A percentile compares a stretch with the other conserved stretches of the same genome.
These are phyloP conservation scores for Gambelia wislizenii DNA, from an alignment of 2,797 vertebrate species.

Conservation along the genomic window DNA sequence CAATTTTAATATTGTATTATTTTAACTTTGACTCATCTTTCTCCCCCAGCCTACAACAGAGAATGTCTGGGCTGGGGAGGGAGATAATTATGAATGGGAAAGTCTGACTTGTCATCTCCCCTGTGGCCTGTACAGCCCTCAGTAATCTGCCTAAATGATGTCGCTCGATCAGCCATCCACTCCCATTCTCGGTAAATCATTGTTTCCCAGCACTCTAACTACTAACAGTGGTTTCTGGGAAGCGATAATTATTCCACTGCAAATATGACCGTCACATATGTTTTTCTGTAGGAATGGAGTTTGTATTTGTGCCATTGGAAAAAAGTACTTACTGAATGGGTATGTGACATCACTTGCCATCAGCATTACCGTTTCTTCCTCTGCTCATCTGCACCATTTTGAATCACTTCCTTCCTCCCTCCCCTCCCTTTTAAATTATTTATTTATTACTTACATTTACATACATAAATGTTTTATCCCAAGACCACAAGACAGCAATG, in stretches of 20 bases:
- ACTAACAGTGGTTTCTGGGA: slow-evolving; percentile 16
- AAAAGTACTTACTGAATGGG: background rate
- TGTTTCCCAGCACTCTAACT: background rate
- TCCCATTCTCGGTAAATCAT: background rate
- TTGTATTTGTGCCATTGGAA: background rate
- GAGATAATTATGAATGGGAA: background rate
- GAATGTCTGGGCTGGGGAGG: background rate
- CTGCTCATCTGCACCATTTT: background rate
- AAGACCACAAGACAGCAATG: no score
- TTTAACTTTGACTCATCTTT: background rate
- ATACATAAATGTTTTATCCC: no score
- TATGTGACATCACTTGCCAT: background rate
- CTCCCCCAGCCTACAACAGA: background rate
- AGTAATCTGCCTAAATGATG: background rate
- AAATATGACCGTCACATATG: background rate
- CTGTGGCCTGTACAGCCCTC: background rate
- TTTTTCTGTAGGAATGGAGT: background rate
- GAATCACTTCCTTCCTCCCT: background rate
- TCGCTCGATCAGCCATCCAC: background rate
- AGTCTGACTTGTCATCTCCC: background rate
- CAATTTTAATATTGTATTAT: background rate
- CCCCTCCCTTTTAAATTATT: background rate
- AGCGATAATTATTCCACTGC: background rate
- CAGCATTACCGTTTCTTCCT: background rate
- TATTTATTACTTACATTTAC: background rate